Evolutionary conservation across 37 sponge, comb jelly and placozoan species (phyloP).

Genomic region (Ianthella basta): DNA sequence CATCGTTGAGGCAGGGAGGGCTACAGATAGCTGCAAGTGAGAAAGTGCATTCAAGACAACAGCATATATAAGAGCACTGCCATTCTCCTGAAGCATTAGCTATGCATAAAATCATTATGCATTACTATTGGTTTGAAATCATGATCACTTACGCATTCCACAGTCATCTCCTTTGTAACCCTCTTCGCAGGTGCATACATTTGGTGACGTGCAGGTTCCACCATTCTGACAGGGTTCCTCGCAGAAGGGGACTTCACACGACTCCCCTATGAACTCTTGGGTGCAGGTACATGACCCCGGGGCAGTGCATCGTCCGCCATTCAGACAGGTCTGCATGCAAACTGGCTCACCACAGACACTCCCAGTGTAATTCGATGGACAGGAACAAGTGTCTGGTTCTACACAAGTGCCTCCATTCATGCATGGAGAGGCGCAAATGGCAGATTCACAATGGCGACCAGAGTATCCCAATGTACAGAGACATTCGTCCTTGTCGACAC

Average conservation of each 20-base stretch:
- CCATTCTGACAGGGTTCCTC: neutral
- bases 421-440: neutral
- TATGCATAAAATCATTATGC: neutral
- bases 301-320: neutral
- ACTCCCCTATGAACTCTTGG: neutral
- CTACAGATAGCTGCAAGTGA: slow-evolving; percentile 1
- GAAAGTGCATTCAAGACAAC: too few relatives aligned
- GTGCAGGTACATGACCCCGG: neutral
- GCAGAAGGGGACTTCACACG: neutral
- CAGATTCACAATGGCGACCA: neutral
- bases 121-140: neutral
- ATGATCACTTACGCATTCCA: slow-evolving; percentile 24
- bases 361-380: neutral
- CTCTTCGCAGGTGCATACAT: neutral
- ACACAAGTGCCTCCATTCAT: slow-evolving; percentile 5
- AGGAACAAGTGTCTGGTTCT: slow-evolving; percentile 5
- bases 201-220: neutral
- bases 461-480: neutral
- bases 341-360: neutral
- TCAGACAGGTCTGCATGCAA: neutral
- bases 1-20: slow-evolving; percentile 19
- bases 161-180: neutral
- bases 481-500: neutral
- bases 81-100: neutral
- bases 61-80: too few relatives aligned